Evolutionary conservation across 2,113 vertebrate species (phyloP).

Genomic region (Stegastes partitus): DNA sequence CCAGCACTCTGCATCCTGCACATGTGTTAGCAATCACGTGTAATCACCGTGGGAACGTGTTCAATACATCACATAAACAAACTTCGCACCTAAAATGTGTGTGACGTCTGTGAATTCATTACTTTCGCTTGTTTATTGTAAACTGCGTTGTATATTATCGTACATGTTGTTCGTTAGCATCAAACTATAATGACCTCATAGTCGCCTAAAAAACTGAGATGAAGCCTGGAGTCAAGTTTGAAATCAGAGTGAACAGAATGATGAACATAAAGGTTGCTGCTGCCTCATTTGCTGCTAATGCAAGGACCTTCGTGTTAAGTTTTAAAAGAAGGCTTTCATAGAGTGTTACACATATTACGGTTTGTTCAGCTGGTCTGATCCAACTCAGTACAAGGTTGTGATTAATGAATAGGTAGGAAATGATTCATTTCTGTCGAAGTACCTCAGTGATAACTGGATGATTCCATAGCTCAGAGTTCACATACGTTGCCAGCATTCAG

Average conservation of each 20-base stretch:
- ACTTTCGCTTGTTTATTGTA: neutral
- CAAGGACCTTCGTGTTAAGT: too few relatives aligned
- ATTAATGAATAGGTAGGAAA: too few relatives aligned
- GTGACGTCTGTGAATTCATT: neutral
- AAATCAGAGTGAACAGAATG: neutral
- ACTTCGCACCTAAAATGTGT: conserved; percentile 17
- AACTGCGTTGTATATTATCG: neutral
- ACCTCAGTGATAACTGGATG: too few relatives aligned
- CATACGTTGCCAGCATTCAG: too few relatives aligned
- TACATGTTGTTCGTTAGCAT: neutral
- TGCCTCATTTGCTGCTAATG: neutral
- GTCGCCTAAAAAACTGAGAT: neutral
- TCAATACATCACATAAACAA: conserved; percentile 17
- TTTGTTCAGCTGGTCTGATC: too few relatives aligned
- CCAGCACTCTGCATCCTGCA: conserved; percentile 56
- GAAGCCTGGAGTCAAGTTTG: neutral
- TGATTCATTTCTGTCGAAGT: too few relatives aligned
- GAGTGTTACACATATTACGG: too few relatives aligned
- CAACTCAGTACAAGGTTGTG: too few relatives aligned
- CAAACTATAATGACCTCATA: conserved; percentile 2
- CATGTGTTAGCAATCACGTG: conserved; percentile 63
- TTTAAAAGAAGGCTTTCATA: neutral
- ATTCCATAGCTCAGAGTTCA: too few relatives aligned
- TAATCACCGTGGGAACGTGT: conserved; percentile 34
- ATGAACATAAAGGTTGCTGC: neutral